phyloP scores from a whole-genome alignment of 2,888 invertebrate species.

The Teinopalpus imperialis region DNA sequence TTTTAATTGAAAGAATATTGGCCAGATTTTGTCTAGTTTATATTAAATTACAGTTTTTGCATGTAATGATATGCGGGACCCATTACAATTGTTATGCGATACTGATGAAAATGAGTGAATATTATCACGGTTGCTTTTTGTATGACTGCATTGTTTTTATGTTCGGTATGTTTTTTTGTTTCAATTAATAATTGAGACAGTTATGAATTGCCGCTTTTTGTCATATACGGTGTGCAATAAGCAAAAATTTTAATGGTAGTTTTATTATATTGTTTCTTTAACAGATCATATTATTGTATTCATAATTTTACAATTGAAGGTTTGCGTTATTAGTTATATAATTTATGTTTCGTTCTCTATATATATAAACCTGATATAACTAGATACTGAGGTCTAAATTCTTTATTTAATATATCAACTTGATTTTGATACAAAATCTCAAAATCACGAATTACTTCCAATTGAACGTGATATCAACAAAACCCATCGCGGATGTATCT shows the following conservation, averaged over 20 bases:
- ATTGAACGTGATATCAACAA: conserved; percentile 60
- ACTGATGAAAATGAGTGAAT: conserved; percentile 64
- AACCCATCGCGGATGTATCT: conserved; percentile 71
- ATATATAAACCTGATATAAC: too few species aligned
- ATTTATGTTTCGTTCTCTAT: too few species aligned
- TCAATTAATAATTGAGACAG: conserved; percentile 27
- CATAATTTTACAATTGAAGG: too few species aligned
- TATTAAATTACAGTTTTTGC: conserved; percentile 80
- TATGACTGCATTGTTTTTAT: conserved; percentile 37
- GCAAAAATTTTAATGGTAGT: neutral
- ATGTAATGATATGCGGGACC: conserved; percentile 75
- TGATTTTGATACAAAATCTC: conserved; percentile 31
- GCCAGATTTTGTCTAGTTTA: conserved; percentile 76
- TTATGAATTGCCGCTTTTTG: conserved; percentile 17
- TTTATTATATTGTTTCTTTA: too few species aligned
- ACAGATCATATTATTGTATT: neutral
- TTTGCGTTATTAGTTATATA: too few species aligned
- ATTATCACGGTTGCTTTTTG: conserved; percentile 56
- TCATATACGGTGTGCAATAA: conserved; percentile 1
- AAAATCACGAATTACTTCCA: conserved; percentile 51
- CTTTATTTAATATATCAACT: too few species aligned
- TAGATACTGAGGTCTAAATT: too few species aligned
- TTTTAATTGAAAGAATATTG: conserved; percentile 51
- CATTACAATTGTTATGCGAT: conserved; percentile 59
- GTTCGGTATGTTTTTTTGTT: conserved; percentile 31